These are phyloP conservation scores for Sciurus vulgaris DNA, from an alignment of 2,797 vertebrate genomes.

Conservation along the genomic window DNA sequence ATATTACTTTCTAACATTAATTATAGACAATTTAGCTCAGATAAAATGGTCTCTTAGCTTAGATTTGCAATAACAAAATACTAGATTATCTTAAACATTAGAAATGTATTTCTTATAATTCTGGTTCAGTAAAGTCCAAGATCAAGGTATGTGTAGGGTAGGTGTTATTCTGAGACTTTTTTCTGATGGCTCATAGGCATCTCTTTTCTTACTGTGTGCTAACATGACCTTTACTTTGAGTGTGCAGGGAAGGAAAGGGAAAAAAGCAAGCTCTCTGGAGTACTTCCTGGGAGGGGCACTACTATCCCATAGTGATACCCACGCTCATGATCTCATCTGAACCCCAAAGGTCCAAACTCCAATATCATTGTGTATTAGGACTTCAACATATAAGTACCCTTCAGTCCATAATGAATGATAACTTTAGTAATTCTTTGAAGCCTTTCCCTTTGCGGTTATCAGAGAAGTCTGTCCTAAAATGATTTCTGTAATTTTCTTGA, in stretches of 20 bases:
- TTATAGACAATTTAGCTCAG: background rate
- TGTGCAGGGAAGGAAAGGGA: background rate
- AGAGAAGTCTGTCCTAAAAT: background rate
- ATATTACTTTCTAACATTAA: constrained; percentile 20
- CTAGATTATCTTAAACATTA: background rate
- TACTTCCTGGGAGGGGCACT: background rate
- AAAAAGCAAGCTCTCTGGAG: background rate
- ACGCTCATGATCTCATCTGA: background rate
- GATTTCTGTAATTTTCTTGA: background rate
- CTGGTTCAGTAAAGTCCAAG: background rate
- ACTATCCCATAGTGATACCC: background rate
- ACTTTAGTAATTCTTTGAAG: background rate
- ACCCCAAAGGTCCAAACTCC: background rate
- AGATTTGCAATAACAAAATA: background rate
- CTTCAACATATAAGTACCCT: background rate
- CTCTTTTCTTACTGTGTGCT: background rate
- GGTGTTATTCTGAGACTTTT: background rate
- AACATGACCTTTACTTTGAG: background rate
- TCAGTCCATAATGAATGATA: background rate
- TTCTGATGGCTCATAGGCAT: background rate
- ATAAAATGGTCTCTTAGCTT: background rate
- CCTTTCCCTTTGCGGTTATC: background rate
- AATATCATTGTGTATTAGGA: background rate
- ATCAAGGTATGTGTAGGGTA: background rate
- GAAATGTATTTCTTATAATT: background rate